Evolutionary conservation across 1,140 invertebrate species (phyloP), one percentile per base, ranked within the genome.

Genomic region (Wasmannia auropunctata): DNA sequence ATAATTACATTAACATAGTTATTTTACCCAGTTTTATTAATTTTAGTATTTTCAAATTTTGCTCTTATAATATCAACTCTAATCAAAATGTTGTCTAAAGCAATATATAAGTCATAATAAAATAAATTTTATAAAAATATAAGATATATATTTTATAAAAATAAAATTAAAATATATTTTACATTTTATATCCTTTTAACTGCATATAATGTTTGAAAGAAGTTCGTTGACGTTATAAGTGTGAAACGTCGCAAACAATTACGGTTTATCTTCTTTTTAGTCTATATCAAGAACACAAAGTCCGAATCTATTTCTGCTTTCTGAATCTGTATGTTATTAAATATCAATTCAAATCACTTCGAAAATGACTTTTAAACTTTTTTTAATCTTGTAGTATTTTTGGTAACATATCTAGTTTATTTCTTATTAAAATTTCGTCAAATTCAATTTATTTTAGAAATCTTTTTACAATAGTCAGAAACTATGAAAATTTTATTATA

Each of bases 271-370:
- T 58, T 37, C n/a, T n/a, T 58, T 56, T 14, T 37, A 56, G n/a
- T 14, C 0, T 54, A 46, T 77, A 77, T 63, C 28, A 31, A 34
- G 40, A 34, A 77, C 40, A 34, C 75, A 49, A 63, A 77, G 40
- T 63, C 5, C 40, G 49, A 49, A 77, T 4, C 40, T 77, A 77
- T 63, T 77, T 77, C 40, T 77, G 70, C 1, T 28, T 77, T 77
- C 10, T 16, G 5, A 74, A 46, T 46, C 5, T 77, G 6, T 16
- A 11, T 1, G 3, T 63, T 63, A 34, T 65, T 46, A 77, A 25
- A 25, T 51, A n/a, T 54, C 11, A 54, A 11, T 34, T 67, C n/a
- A n/a, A n/a, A n/a, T n/a, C n/a, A 19, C 16, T 51, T 1, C n/a
- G 10, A 54, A 34, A 56, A 34, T 56, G 5, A 67, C 37, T 37